A percentile compares a stretch with the other conserved stretches of the same genome.
Evolutionary conservation across 2,113 vertebrate species (phyloP).

Genomic region (Scopus umbretta): DNA sequence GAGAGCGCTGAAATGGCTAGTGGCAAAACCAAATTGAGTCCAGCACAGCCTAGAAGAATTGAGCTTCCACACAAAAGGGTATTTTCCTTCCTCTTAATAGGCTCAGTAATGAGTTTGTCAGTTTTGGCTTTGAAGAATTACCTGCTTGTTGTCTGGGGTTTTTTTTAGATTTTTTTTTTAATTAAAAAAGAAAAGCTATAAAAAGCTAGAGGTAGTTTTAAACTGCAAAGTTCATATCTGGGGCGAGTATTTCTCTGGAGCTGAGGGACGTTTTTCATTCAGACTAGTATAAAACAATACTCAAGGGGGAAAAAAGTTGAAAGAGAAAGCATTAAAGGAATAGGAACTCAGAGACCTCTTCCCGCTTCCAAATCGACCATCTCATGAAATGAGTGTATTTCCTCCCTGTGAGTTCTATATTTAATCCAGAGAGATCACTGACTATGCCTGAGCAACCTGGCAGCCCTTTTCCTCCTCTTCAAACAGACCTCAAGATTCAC

Average conservation of each 20-base stretch:
- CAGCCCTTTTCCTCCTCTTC: constrained; percentile 48
- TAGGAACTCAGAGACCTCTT: constrained; percentile 56
- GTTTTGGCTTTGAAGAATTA: constrained; percentile 37
- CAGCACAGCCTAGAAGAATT: not conserved
- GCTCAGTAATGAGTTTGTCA: not conserved
- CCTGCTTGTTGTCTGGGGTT: not conserved
- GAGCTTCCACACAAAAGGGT: not conserved
- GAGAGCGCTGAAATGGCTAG: not conserved
- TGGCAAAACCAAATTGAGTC: constrained; percentile 34
- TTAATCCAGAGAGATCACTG: constrained; percentile 50
- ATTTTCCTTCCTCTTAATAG: not conserved
- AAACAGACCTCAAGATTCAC: constrained; percentile 43
- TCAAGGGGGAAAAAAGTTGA: constrained; percentile 30
- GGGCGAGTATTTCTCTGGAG: not conserved
- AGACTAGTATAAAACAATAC: constrained; percentile 53
- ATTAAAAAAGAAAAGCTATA: constrained; percentile 23
- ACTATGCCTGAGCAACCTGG: constrained; percentile 21
- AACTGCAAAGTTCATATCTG: constrained; percentile 28
- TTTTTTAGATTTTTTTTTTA: not conserved
- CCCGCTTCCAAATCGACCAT: constrained; percentile 49
- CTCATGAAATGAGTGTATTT: constrained; percentile 46
- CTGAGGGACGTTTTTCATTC: constrained; percentile 25
- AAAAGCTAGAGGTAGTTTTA: constrained; percentile 20
- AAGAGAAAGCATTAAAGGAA: constrained; percentile 61
- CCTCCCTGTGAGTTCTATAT: constrained; percentile 42